Conservation (phyloP, 2,797 vertebrate genomes). For the Ibycter americanus region DNA sequence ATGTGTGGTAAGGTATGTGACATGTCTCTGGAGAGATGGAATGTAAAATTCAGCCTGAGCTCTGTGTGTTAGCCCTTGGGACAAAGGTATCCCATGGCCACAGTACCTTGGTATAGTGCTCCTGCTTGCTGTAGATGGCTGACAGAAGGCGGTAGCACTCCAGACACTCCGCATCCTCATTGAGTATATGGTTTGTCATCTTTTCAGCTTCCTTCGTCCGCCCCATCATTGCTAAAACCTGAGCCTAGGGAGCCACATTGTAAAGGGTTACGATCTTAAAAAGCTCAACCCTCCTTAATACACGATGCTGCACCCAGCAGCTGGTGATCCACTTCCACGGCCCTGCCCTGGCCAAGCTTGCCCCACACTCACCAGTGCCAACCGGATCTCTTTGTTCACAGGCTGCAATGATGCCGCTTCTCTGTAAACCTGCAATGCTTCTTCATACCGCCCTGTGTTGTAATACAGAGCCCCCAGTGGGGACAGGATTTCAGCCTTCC, state of each 20-base stretch:
- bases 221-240: slow-evolving; percentile 90
- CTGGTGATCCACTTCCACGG: rapidly evolving
- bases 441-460: slow-evolving; percentile 92
- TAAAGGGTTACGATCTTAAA: not conserved
- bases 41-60: not conserved
- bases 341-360: not conserved
- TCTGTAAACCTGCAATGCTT: slow-evolving; percentile 88
- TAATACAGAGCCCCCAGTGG: slow-evolving; percentile 94
- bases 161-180: slow-evolving; percentile 81
- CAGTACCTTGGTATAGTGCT: slow-evolving; percentile 84
- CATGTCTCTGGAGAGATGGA: not conserved
- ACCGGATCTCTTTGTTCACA: slow-evolving; percentile 84
- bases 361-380: slow-evolving; percentile 86
- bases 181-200: slow-evolving; percentile 84
- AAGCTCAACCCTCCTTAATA: not conserved
- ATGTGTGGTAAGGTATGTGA: not conserved
- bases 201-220: slow-evolving; percentile 84
- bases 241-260: slow-evolving; percentile 78
- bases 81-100: rapidly evolving
- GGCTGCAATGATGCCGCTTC: slow-evolving; percentile 87
- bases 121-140: slow-evolving; percentile 93
- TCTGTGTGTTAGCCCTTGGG: not conserved
- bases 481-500: slow-evolving; percentile 87
- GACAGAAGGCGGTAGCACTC: slow-evolving; percentile 95
- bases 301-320: not conserved